phyloP scores from a whole-genome alignment of 2,797 vertebrate genomes.

The Apogon hyalosoma region DNA sequence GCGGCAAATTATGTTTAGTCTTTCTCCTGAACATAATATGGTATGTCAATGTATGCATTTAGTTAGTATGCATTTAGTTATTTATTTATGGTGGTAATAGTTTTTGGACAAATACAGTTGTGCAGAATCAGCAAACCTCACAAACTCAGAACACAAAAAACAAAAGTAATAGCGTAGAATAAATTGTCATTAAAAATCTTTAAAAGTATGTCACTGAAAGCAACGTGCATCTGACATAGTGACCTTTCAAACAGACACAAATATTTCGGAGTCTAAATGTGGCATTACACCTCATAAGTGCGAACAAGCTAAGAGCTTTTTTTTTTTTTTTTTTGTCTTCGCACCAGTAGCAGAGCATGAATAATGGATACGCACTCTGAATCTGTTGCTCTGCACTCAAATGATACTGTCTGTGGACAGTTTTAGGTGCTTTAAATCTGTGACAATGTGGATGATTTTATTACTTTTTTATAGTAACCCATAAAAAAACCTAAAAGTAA shows the following conservation, averaged over 20 bases:
- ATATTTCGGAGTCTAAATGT: too few relatives aligned
- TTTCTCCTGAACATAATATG: too few relatives aligned
- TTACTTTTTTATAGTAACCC: not conserved
- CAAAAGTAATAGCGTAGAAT: too few relatives aligned
- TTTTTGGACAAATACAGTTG: too few relatives aligned
- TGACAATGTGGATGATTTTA: not conserved
- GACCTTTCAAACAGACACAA: not conserved
- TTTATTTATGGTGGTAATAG: too few relatives aligned
- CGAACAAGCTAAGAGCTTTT: not conserved
- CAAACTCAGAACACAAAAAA: too few relatives aligned
- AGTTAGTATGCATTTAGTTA: too few relatives aligned
- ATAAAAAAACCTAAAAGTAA: not conserved
- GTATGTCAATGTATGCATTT: too few relatives aligned
- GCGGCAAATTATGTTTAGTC: too few relatives aligned
- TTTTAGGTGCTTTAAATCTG: not conserved
- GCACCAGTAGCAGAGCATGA: not conserved
- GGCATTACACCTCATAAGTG: too few relatives aligned
- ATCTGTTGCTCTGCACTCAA: not conserved
- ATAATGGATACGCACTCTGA: not conserved
- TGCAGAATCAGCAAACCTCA: too few relatives aligned
- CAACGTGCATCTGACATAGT: not conserved
- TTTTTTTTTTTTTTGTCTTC: too few relatives aligned
- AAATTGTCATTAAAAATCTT: not conserved
- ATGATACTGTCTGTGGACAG: not conserved
- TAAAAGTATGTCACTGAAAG: not conserved